Conservation (phyloP, 2,888 invertebrate genomes). For the Neoscelio sp. region DNA sequence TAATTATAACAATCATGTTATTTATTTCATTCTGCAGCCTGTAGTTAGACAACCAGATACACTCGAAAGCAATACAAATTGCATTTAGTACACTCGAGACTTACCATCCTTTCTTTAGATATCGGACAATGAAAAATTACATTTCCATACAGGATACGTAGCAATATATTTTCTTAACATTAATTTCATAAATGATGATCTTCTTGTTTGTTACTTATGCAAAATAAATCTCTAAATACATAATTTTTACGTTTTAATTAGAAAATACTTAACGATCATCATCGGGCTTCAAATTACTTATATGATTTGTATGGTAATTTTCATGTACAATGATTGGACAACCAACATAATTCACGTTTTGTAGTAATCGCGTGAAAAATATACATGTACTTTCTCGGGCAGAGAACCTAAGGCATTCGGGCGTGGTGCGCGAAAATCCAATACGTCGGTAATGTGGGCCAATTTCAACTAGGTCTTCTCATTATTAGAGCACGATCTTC, state of each 20-base stretch:
- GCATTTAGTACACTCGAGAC: not conserved
- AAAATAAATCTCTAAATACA: too few relatives aligned
- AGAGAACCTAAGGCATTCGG: conserved; percentile 69
- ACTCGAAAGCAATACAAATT: conserved; percentile 1
- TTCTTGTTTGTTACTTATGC: too few relatives aligned
- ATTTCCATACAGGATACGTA: conserved; percentile 24
- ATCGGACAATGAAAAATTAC: conserved; percentile 4
- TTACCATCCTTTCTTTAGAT: conserved; percentile 22
- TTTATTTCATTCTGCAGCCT: conserved; percentile 4
- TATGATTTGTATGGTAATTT: not conserved
- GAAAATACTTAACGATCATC: too few relatives aligned
- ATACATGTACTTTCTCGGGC: conserved; percentile 73
- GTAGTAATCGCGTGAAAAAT: conserved; percentile 37
- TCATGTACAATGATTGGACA: not conserved
- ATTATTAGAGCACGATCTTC: conserved; percentile 49
- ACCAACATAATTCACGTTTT: conserved; percentile 25
- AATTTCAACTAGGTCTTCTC: conserved; percentile 72
- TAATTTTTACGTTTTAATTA: too few relatives aligned
- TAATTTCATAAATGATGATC: conserved; percentile 49
- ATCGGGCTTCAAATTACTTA: not conserved
- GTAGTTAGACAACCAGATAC: conserved; percentile 11
- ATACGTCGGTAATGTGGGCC: conserved; percentile 72
- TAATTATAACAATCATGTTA: not conserved
- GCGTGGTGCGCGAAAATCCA: conserved; percentile 76
- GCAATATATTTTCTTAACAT: conserved; percentile 36